Evolutionary conservation across 1,140 invertebrate genomes (phyloP).

Genomic region (Orchestia grillus): DNA sequence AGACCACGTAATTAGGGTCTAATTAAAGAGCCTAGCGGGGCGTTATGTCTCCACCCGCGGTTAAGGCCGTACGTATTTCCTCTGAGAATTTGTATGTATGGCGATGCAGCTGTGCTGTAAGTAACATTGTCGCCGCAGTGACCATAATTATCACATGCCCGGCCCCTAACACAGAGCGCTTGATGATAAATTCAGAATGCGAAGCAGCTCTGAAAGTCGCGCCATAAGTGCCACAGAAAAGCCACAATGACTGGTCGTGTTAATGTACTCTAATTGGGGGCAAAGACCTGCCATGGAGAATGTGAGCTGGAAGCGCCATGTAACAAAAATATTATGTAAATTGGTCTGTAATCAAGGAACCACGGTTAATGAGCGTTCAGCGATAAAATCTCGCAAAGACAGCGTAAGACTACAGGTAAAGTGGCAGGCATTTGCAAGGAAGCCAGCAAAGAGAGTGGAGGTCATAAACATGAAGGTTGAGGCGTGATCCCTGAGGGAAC

Average conservation of each 20-base stretch:
- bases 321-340: conserved; percentile 53
- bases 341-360: conserved; percentile 47
- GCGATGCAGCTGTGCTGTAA: not conserved
- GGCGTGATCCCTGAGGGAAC: conserved; percentile 25
- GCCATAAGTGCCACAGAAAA: not conserved
- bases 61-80: not conserved
- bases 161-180: not conserved
- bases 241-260: conserved; percentile 14
- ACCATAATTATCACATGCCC: not conserved
- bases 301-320: not conserved
- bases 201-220: not conserved
- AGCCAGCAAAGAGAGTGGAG: conserved; percentile 17
- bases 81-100: not conserved
- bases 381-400: conserved; percentile 38
- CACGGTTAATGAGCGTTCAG: conserved; percentile 27
- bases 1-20: conserved; percentile 2
- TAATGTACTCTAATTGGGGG: conserved; percentile 45
- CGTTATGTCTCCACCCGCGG: conserved; percentile 9
- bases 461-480: conserved; percentile 17
- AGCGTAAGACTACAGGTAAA: conserved; percentile 15
- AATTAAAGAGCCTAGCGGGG: conserved; percentile 30
- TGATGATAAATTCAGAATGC: conserved; percentile 3
- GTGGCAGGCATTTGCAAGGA: conserved; percentile 21
- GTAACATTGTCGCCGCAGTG: not conserved
- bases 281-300: conserved; percentile 42